phyloP scores from a whole-genome alignment of 2,888 invertebrate species.

The Plebejus melissa region DNA sequence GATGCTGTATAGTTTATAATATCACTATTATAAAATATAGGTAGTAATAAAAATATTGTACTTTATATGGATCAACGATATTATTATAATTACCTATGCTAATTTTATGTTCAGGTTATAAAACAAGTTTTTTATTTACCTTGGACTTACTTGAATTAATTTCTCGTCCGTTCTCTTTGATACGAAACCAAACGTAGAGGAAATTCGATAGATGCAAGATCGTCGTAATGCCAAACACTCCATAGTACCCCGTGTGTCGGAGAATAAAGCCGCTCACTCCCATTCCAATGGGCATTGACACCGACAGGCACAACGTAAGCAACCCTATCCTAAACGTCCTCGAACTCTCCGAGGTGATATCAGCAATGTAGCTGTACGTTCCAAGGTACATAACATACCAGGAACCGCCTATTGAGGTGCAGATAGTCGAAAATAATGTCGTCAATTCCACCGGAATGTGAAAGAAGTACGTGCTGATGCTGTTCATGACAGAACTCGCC shows the following conservation, averaged over 20 bases:
- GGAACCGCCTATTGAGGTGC: conserved; percentile 73
- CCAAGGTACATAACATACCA: conserved; percentile 79
- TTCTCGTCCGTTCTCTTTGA: conserved; percentile 68
- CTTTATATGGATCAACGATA: neutral
- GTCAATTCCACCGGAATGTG: conserved; percentile 74
- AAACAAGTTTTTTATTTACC: conserved; percentile 41
- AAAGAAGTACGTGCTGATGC: conserved; percentile 77
- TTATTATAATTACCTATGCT: too few relatives aligned
- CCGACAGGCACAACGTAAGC: conserved; percentile 64
- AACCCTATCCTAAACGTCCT: conserved; percentile 81
- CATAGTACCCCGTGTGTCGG: conserved; percentile 67
- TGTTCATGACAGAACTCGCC: conserved; percentile 68
- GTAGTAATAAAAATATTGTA: too few relatives aligned
- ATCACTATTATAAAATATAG: too few relatives aligned
- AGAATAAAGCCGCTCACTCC: conserved; percentile 64
- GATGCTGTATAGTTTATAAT: too few relatives aligned
- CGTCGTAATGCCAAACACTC: conserved; percentile 68
- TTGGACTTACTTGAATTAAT: conserved; percentile 49
- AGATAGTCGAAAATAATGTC: conserved; percentile 74
- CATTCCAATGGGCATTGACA: conserved; percentile 70
- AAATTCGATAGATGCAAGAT: conserved; percentile 63
- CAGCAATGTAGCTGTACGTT: conserved; percentile 80
- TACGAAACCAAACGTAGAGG: conserved; percentile 61
- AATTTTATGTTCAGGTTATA: too few relatives aligned
- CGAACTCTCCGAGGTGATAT: conserved; percentile 75